A percentile compares a stretch with the other conserved stretches of the same genome.
These are phyloP conservation scores for Tinea pellionella DNA, from an alignment of 2,888 invertebrate genomes.

Conservation along the genomic window DNA sequence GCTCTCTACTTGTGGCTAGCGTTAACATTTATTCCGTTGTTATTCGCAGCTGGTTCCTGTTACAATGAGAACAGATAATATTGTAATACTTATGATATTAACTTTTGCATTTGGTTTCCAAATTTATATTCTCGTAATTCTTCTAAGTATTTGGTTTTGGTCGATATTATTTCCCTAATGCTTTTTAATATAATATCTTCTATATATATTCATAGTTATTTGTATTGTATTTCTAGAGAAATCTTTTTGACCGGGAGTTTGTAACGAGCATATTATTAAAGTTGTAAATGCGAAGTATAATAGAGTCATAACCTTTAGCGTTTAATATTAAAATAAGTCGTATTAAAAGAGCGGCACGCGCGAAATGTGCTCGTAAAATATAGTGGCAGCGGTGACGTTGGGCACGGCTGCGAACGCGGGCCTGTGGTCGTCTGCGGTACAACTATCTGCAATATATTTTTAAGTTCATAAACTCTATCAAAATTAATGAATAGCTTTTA, in stretches of 20 bases:
- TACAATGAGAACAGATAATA: not conserved
- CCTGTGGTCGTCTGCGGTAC: not conserved
- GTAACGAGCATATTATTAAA: slow-evolving; percentile 6
- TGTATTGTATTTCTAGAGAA: too few relatives aligned
- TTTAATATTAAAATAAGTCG: slow-evolving; percentile 15
- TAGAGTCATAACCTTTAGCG: slow-evolving; percentile 12
- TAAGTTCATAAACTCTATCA: slow-evolving; percentile 5
- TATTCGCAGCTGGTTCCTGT: slow-evolving; percentile 7
- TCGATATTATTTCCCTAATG: too few relatives aligned
- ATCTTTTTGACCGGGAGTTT: not conserved
- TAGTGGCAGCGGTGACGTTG: not conserved
- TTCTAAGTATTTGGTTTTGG: not conserved
- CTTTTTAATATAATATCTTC: too few relatives aligned
- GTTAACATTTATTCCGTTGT: slow-evolving; percentile 11
- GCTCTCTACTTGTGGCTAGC: not conserved
- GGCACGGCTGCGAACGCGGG: not conserved
- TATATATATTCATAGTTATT: too few relatives aligned
- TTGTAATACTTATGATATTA: not conserved
- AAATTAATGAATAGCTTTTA: not conserved
- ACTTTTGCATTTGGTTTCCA: not conserved
- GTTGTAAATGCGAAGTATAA: slow-evolving; percentile 9
- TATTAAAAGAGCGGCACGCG: slow-evolving; percentile 12
- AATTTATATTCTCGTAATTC: not conserved
- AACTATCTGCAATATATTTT: slow-evolving; percentile 8
- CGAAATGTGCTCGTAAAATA: slow-evolving; percentile 13